A percentile compares a stretch with the other conserved stretches of the same genome.
Conservation (phyloP, 2,113 vertebrate species). For the Ageneiosus marmoratus region DNA sequence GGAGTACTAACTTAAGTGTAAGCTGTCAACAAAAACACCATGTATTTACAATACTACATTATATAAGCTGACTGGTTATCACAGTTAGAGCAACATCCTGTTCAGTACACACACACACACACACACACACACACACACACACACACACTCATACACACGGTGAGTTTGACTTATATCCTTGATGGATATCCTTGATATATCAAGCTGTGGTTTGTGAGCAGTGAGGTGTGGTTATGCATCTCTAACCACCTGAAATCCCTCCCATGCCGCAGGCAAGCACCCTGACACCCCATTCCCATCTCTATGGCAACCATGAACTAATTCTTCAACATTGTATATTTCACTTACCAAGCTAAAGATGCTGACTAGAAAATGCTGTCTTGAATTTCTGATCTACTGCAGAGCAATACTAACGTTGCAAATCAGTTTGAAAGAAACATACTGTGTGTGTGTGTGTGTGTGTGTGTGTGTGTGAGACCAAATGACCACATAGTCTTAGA, state of each 20-base stretch:
- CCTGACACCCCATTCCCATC: slow-evolving; percentile 38
- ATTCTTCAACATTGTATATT: slow-evolving; percentile 34
- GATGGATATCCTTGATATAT: slow-evolving; percentile 11
- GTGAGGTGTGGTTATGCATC: slow-evolving; percentile 46
- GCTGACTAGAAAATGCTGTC: slow-evolving; percentile 34
- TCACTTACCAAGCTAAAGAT: slow-evolving; percentile 34
- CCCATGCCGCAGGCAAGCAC: slow-evolving; percentile 46
- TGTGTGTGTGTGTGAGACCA: not conserved
- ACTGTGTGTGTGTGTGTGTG: not conserved
- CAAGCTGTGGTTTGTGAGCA: slow-evolving; percentile 25
- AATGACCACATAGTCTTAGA: no score
- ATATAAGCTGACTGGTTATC: not conserved
- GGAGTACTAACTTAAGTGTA: not conserved
- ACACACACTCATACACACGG: not conserved
- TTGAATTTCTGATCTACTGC: slow-evolving; percentile 6
- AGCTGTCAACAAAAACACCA: not conserved
- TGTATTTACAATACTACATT: not conserved
- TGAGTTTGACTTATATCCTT: not conserved
- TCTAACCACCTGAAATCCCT: slow-evolving; percentile 54
- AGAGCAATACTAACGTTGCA: not conserved
- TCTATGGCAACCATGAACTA: slow-evolving; percentile 50
- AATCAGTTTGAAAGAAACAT: not conserved
- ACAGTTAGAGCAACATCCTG: not conserved
- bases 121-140: not conserved
- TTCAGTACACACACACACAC: not conserved